Conservation (phyloP, 2,797 vertebrate species). For the Dendrocincla tyrannina region DNA sequence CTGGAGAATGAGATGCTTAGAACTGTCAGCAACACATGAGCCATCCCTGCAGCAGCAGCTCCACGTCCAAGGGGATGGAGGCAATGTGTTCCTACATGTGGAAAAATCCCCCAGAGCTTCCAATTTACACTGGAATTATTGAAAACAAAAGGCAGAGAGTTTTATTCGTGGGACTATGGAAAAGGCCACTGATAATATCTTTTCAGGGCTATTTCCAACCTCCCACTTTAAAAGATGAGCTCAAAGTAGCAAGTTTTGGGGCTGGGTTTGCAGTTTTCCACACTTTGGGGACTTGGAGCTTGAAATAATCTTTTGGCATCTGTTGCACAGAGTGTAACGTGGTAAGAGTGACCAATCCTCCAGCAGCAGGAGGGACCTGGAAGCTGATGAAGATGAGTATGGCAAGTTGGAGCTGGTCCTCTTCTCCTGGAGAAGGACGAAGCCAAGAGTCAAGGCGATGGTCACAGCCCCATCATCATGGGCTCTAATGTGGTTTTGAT, state of each 20-base stretch:
- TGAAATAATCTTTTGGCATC: not conserved
- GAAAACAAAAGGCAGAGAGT: not conserved
- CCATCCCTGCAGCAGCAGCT: not conserved
- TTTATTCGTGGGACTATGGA: not conserved
- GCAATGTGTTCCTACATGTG: not conserved
- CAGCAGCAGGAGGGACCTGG: constrained; percentile 11
- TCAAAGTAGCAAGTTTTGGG: not conserved
- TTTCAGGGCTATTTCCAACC: not conserved
- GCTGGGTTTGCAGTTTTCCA: not conserved
- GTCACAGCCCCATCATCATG: not conserved
- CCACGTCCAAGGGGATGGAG: not conserved
- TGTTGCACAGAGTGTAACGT: not conserved
- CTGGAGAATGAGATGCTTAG: not conserved
- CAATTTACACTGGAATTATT: not conserved
- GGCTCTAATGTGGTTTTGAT: not conserved
- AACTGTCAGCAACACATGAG: not conserved
- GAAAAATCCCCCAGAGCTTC: constrained; percentile 6
- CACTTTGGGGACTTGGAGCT: not conserved
- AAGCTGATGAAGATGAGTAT: not conserved
- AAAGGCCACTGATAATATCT: constrained; percentile 9
- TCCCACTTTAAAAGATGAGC: not conserved
- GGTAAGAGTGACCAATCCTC: not conserved
- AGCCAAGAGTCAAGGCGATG: not conserved
- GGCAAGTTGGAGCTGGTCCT: not conserved
- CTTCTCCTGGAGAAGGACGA: not conserved